phyloP scores from a whole-genome alignment of 2,113 vertebrate genomes.

The Romanogobio albipinnatus region DNA sequence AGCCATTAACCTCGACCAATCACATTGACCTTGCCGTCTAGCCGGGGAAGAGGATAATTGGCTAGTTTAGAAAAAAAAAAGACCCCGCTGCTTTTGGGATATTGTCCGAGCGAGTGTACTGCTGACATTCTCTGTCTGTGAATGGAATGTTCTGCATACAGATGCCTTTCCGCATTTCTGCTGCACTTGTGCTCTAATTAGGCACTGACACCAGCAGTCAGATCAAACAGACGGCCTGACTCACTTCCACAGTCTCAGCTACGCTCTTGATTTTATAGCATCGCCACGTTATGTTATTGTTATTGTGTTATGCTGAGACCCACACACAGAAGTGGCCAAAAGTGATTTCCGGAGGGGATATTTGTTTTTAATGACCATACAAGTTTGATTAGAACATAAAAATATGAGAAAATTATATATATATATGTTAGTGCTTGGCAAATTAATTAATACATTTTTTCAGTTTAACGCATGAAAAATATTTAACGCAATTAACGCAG shows the following conservation, averaged over 20 bases:
- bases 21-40: slow-evolving; percentile 77
- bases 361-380: too few relatives aligned
- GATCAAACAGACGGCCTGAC: neutral
- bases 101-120: slow-evolving; percentile 23
- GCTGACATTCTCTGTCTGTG: slow-evolving; percentile 31
- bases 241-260: neutral
- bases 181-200: slow-evolving; percentile 58
- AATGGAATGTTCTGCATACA: slow-evolving; percentile 54
- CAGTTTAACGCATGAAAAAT: too few relatives aligned
- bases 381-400: too few relatives aligned
- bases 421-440: too few relatives aligned
- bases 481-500: too few relatives aligned
- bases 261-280: neutral
- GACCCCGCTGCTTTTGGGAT: slow-evolving; percentile 50
- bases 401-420: too few relatives aligned
- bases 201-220: slow-evolving; percentile 36
- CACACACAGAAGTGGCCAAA: too few relatives aligned
- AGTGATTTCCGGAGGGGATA: too few relatives aligned
- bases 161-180: slow-evolving; percentile 53
- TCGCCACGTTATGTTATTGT: neutral
- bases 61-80: slow-evolving; percentile 64
- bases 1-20: slow-evolving; percentile 79
- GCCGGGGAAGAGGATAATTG: slow-evolving; percentile 75
- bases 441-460: too few relatives aligned
- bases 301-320: too few relatives aligned